Conservation (phyloP, 2,797 vertebrate species). For the Sebastes ruberrimus region DNA sequence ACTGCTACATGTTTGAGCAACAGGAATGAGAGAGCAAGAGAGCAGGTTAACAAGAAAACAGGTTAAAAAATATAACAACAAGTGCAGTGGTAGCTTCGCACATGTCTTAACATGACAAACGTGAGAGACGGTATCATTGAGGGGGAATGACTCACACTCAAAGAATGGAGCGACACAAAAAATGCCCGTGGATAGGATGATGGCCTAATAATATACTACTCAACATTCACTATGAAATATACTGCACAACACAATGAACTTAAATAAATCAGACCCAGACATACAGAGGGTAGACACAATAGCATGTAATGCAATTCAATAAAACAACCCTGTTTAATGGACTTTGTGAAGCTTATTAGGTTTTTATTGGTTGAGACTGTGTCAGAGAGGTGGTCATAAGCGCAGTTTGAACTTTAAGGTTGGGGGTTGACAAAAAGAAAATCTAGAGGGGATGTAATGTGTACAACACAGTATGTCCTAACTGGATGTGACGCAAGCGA, state of each 20-base stretch:
- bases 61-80: constrained; percentile 2
- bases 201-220: not conserved
- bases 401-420: too few species aligned
- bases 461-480: too few species aligned
- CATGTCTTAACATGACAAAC: constrained; percentile 61
- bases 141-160: not conserved
- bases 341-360: too few species aligned
- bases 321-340: not conserved
- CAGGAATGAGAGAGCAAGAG: not conserved
- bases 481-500: too few species aligned
- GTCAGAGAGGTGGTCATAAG: too few species aligned
- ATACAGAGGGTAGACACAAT: not conserved
- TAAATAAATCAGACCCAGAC: not conserved
- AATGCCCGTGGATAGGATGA: not conserved
- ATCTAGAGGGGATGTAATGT: too few species aligned
- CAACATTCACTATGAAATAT: not conserved
- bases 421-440: too few species aligned
- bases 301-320: not conserved
- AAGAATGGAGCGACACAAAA: constrained; percentile 14
- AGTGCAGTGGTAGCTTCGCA: not conserved
- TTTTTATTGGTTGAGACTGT: too few species aligned
- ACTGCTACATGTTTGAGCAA: not conserved
- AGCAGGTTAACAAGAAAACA: constrained; percentile 15
- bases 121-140: not conserved
- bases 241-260: too few species aligned